Base-by-base conservation (phyloP, 1,140 invertebrate genomes). In the Temnothorax curvispinosus region DNA sequence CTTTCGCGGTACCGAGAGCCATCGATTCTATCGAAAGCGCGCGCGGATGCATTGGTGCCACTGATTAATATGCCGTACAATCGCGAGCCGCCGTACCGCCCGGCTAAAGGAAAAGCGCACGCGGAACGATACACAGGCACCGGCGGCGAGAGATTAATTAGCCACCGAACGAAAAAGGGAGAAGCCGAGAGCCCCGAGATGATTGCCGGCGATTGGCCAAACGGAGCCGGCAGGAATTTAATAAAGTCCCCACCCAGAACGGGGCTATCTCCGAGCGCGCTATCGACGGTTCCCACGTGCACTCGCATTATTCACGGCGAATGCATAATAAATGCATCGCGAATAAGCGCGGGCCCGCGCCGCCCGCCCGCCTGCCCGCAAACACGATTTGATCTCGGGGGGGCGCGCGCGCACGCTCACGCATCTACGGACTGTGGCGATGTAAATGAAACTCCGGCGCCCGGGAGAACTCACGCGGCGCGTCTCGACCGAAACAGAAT, bases 251-350 rank as follows among this genome's bases (percentile, higher is more conserved):
- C 67, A 69, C 56, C 35, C 77, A 21, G n/a, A 35, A 35, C 38
- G 74, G 32, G n/a, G 5, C 11, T 15, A 35, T 58, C 41, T 54
- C 56, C 71, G 8, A 32, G 56, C 74, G 87, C 71, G 72, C 84
- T 82, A 87, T 89, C 88, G 84, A 56, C 76, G 32, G 71, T 90
- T 90, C 88, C 88, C 88, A 90, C 89, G 88, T 90, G 85, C 88
- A 82, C 58, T 78, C 87, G 52, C 82, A 64, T 85, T 77, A 77
- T 76, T 85, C 71, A 78, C 81, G 21, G n/a, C 38, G 67, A 60
- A 77, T 72, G 88, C 88, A 84, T 90, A 84, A 84, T 75, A 90
- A 90, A 87, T 90, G 88, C 85, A 90, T 90, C 87, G 88, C 62
- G 82, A 64, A 76, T 62, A 62, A 62, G 41, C 38, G 38, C 27